These are phyloP conservation scores for Enteromius trimaculatus DNA, from an alignment of 2,797 vertebrate species.

Conservation along the genomic window DNA sequence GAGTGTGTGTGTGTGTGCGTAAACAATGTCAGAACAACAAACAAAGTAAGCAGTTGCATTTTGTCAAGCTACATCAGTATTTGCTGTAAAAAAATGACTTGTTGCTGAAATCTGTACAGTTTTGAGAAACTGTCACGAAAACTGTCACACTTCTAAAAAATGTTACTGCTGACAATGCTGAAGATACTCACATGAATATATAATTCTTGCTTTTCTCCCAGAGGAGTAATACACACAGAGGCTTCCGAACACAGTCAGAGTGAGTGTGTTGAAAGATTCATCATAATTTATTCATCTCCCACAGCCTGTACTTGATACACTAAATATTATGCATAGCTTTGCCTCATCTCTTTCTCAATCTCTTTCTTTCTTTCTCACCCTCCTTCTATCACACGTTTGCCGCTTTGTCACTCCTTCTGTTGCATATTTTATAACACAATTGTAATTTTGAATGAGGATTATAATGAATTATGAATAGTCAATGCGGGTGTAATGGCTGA, in stretches of 20 bases:
- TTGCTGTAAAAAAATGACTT: background rate
- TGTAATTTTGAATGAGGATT: constrained; percentile 63
- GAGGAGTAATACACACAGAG: background rate
- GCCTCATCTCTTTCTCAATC: constrained; percentile 4
- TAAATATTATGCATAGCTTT: constrained; percentile 19
- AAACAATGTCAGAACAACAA: background rate
- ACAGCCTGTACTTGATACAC: constrained; percentile 35
- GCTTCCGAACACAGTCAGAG: background rate
- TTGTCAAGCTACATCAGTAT: background rate
- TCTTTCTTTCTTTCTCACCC: background rate
- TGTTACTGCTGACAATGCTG: background rate
- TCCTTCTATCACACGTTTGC: background rate
- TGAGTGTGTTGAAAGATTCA: constrained; percentile 13
- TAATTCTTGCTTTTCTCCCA: background rate
- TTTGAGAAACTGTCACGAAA: background rate
- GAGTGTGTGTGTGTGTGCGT: background rate
- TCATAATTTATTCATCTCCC: constrained; percentile 27
- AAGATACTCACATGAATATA: background rate
- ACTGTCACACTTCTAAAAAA: background rate
- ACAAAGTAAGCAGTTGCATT: background rate
- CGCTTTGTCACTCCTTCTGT: constrained; percentile 26
- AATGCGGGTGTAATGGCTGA: constrained; percentile 49
- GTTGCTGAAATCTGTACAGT: background rate
- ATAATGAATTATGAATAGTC: constrained; percentile 64
- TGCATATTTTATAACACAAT: constrained; percentile 62